phyloP scores from a whole-genome alignment of 1,140 invertebrate species.

The Sminthurides bifidus region DNA sequence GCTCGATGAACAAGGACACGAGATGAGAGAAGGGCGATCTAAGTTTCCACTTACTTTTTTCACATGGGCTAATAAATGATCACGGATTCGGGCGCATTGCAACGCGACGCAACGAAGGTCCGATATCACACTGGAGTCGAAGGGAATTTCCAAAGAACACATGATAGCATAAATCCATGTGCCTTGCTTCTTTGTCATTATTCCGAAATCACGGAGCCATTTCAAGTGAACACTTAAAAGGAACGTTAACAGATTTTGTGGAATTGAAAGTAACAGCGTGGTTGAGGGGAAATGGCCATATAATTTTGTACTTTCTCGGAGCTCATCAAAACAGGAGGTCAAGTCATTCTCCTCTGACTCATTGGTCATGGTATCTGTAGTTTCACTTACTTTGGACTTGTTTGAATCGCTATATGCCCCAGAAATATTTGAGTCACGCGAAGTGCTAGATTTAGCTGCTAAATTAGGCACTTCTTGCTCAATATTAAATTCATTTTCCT shows the following conservation, averaged over 20 bases:
- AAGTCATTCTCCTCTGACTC: background rate
- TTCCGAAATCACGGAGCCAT: slow-evolving; percentile 22
- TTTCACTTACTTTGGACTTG: background rate
- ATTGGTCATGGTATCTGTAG: background rate
- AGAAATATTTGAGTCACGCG: no score
- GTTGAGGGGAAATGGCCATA: slow-evolving; percentile 3
- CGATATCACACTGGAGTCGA: slow-evolving; percentile 14
- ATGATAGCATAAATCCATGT: slow-evolving; percentile 26
- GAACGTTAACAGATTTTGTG: slow-evolving; percentile 9
- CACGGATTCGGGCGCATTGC: background rate
- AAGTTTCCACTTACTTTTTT: background rate
- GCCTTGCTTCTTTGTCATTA: slow-evolving; percentile 11
- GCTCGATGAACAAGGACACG: background rate
- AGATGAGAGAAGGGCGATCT: background rate
- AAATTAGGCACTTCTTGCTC: background rate
- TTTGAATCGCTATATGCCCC: background rate
- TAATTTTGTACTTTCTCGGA: background rate
- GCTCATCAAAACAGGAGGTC: background rate
- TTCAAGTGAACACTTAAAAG: slow-evolving; percentile 12
- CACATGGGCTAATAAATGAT: background rate
- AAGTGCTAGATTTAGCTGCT: no score
- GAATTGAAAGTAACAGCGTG: slow-evolving; percentile 11
- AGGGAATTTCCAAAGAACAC: slow-evolving; percentile 11
- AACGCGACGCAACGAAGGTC: slow-evolving; percentile 16
- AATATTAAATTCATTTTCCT: background rate